These are phyloP conservation scores for Zoanthus sansibaricus DNA, from an alignment of 92 coral and sea anemone species.

Conservation along the genomic window DNA sequence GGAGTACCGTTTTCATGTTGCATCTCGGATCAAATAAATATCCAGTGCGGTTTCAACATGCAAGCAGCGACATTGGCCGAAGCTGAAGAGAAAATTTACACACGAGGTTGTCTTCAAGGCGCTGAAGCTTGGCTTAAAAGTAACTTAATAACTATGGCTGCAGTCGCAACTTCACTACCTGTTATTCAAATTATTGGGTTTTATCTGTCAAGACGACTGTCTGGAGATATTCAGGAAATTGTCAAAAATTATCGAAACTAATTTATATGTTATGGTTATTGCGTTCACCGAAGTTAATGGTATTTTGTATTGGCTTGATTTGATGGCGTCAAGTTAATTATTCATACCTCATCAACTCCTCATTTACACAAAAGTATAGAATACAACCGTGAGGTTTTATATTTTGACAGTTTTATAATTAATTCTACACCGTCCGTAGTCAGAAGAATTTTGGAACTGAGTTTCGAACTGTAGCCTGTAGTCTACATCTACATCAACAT, in stretches of 20 bases:
- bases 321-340: background rate
- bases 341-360: background rate
- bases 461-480: no score
- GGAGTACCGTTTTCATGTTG: constrained; percentile 97
- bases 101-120: constrained; percentile 85
- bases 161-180: constrained; percentile 76
- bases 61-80: constrained; percentile 55
- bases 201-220: constrained; percentile 74
- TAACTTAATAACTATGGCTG: constrained; percentile 81
- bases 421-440: no score
- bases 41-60: constrained; percentile 90
- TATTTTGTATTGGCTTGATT: background rate
- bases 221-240: constrained; percentile 78
- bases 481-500: no score
- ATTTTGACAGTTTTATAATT: no score
- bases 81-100: constrained; percentile 65
- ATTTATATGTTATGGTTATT: background rate
- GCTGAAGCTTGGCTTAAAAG: constrained; percentile 85
- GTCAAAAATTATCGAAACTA: constrained; percentile 53
- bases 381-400: no score
- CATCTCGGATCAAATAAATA: constrained; percentile 78
- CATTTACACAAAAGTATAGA: no score
- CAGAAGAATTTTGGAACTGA: no score
- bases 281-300: background rate
- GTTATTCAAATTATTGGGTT: constrained; percentile 79